These are phyloP conservation scores for Limnodromus scolopaceus DNA, from an alignment of 2,797 vertebrate genomes.

Conservation along the genomic window DNA sequence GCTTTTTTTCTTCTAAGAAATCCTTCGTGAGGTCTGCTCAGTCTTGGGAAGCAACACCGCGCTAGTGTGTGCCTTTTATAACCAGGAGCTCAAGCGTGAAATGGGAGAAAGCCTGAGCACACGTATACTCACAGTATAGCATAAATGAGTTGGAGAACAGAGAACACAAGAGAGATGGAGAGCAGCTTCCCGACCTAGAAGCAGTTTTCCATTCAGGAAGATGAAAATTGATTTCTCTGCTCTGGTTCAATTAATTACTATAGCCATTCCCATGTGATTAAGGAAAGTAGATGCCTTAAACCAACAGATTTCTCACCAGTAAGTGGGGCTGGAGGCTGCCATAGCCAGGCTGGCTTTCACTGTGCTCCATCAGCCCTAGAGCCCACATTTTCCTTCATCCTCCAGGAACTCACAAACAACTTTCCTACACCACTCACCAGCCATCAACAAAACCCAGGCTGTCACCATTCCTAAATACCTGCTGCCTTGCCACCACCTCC, in stretches of 20 bases:
- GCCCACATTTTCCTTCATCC: neutral
- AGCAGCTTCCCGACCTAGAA: neutral
- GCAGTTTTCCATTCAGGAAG: neutral
- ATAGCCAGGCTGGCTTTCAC: neutral
- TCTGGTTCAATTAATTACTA: neutral
- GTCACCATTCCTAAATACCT: neutral
- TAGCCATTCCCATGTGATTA: neutral
- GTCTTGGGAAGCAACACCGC: neutral
- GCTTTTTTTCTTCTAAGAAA: neutral
- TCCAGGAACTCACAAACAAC: neutral
- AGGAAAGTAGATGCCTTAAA: neutral
- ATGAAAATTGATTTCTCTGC: neutral
- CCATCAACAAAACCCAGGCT: neutral
- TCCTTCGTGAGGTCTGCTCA: neutral
- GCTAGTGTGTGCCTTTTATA: neutral
- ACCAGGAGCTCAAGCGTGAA: neutral
- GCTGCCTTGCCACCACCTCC: neutral
- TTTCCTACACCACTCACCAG: neutral
- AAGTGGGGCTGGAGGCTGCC: neutral
- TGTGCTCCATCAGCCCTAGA: neutral
- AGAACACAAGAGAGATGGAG: neutral
- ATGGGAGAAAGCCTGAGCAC: neutral
- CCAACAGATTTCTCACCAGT: neutral
- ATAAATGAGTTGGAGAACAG: neutral
- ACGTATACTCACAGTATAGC: rapidly evolving